A percentile compares a stretch with the other conserved stretches of the same genome.
These are phyloP conservation scores for Dinomys branickii DNA, from an alignment of 2,113 vertebrate genomes.

Conservation along the genomic window DNA sequence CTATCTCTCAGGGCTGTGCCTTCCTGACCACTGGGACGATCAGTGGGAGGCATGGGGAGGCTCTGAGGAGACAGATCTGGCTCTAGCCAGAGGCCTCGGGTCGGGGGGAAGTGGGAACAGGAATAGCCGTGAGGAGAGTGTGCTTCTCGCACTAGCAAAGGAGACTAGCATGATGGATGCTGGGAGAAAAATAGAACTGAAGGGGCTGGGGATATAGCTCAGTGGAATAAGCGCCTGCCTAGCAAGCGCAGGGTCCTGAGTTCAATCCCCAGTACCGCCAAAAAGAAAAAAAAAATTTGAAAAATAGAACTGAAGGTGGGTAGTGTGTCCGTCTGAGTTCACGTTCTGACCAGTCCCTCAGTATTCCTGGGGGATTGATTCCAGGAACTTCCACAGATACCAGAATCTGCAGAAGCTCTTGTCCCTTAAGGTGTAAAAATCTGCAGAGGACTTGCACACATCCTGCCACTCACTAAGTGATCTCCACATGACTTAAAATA, in stretches of 20 bases:
- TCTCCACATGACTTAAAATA: not conserved
- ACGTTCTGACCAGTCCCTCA: not conserved
- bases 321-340: not conserved
- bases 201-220: too few species aligned
- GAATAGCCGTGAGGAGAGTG: accelerated
- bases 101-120: accelerated
- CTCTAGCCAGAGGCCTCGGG: not conserved
- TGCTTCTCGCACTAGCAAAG: not conserved
- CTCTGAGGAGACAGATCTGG: not conserved
- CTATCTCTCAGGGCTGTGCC: not conserved
- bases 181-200: not conserved
- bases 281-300: too few species aligned
- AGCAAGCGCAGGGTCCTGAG: too few species aligned
- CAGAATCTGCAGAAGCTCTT: not conserved
- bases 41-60: not conserved
- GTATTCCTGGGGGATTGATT: not conserved
- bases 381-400: not conserved
- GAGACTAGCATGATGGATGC: not conserved
- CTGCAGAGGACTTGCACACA: not conserved
- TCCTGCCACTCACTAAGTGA: not conserved
- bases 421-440: not conserved
- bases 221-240: too few species aligned
- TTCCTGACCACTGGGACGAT: too few species aligned
- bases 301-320: not conserved
- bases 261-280: too few species aligned